Conservation (phyloP, 2,113 vertebrate species). For the Empidonax traillii region DNA sequence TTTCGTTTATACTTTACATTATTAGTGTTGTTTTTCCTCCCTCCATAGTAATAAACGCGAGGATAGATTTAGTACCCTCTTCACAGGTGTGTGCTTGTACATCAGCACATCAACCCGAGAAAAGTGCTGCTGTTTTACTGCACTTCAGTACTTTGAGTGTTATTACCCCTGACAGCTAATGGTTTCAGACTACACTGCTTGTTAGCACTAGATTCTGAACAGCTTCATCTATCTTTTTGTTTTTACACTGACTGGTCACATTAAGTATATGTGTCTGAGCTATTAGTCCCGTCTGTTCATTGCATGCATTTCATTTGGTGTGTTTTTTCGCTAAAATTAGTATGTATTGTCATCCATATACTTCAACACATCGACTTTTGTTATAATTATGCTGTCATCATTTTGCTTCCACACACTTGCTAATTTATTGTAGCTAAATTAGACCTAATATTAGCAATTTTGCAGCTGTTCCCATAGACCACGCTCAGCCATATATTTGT, state of each 20-base stretch:
- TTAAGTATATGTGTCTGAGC: constrained; percentile 82
- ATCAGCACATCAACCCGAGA: constrained; percentile 66
- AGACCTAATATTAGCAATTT: constrained; percentile 86
- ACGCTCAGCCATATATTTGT: constrained; percentile 71
- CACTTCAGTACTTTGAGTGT: constrained; percentile 79
- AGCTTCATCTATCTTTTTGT: constrained; percentile 84
- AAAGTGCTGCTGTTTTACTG: constrained; percentile 72
- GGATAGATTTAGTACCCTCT: constrained; percentile 77
- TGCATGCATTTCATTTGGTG: constrained; percentile 73
- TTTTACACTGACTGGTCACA: constrained; percentile 82
- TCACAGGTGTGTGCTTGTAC: constrained; percentile 79
- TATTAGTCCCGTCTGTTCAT: constrained; percentile 80
- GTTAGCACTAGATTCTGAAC: constrained; percentile 79
- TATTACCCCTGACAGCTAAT: constrained; percentile 84
- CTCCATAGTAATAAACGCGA: constrained; percentile 76
- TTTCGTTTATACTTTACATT: constrained; percentile 86
- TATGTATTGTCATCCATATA: constrained; percentile 81
- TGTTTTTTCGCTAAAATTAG: constrained; percentile 79
- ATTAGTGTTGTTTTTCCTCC: constrained; percentile 83
- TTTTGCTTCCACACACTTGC: constrained; percentile 80
- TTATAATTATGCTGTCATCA: constrained; percentile 86
- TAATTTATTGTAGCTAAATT: constrained; percentile 87
- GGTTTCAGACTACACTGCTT: constrained; percentile 79
- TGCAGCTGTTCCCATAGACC: constrained; percentile 82
- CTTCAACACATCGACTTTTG: constrained; percentile 82